These are phyloP conservation scores for Iphiclides podalirius DNA, from an alignment of 2,888 invertebrate species.

Conservation along the genomic window DNA sequence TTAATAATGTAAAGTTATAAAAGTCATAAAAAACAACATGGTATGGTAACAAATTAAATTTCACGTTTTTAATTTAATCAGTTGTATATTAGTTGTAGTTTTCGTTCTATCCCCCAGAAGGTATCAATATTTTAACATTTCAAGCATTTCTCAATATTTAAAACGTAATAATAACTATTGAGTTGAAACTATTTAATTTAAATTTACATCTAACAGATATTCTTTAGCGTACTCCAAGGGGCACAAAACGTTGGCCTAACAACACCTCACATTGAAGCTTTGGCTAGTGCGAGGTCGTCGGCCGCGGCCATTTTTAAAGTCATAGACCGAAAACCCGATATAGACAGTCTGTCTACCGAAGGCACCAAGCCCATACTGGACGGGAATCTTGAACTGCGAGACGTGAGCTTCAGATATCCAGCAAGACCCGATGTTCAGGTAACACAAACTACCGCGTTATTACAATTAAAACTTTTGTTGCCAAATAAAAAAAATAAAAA, in stretches of 20 bases:
- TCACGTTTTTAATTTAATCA: too few relatives aligned
- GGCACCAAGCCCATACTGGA: conserved; percentile 80
- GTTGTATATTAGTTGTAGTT: too few relatives aligned
- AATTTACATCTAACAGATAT: conserved; percentile 81
- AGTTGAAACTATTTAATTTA: too few relatives aligned
- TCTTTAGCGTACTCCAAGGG: conserved; percentile 89
- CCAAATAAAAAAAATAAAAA: too few relatives aligned
- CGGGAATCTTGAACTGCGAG: conserved; percentile 84
- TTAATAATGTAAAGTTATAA: too few relatives aligned
- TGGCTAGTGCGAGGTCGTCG: conserved; percentile 85
- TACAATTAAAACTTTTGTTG: too few relatives aligned
- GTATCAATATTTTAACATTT: too few relatives aligned
- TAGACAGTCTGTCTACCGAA: conserved; percentile 83
- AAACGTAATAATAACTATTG: too few relatives aligned
- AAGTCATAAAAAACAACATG: too few relatives aligned
- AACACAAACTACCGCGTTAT: conserved; percentile 25
- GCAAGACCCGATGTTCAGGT: conserved; percentile 86
- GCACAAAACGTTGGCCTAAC: conserved; percentile 89
- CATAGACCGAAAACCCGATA: conserved; percentile 85
- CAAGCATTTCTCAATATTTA: too few relatives aligned
- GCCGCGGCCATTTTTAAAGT: conserved; percentile 86
- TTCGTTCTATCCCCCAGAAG: too few relatives aligned
- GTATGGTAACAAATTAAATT: too few relatives aligned
- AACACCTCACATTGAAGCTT: conserved; percentile 87
- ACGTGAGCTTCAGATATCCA: conserved; percentile 88